Base-by-base conservation (phyloP, 2,888 invertebrate genomes). In the Callyntrura guangdongensis region DNA sequence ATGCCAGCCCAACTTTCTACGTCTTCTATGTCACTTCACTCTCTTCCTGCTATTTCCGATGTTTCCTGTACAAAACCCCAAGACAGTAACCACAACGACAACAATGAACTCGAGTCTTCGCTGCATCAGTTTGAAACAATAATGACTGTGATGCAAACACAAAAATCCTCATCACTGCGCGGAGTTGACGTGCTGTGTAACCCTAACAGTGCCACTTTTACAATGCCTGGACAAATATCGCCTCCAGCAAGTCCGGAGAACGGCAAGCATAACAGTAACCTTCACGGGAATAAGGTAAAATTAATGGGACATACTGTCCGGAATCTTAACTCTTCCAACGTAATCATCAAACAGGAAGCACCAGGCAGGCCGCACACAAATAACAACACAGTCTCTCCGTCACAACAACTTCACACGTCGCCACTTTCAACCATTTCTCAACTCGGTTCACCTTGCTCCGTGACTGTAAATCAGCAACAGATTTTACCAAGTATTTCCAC, bases 191-290 rank as follows among this genome's bases (percentile, higher is more conserved):
- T 69, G 59, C 72, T 88, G 67, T 79, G 85, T 59, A 85, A 72
- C 72, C 12, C 84, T 6, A 61, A 61, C 61, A 67, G 47, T 83
- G 83, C 77, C 22, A 22, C 91, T 17, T 72, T 27, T 61, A 61
- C 61, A 47, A 77, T 77, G 86, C 14, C 77, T 92, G 94, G 94
- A 17, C 94, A 94, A 92, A 95, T 95, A 93, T 95, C 95, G 1
- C 94, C 94, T 2, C 95, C 95, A 4, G 95, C 95, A 27, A 95
- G 95, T 90, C 95, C 95, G 12, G 89, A 91, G 47, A 79, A 86
- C 74, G 77, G 82, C 17, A 91, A 91, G 56, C 77, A 36, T 17
- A 45, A 14, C 25, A 45, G n/a, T n/a, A 53, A 14, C 14, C 3
- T 17, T 17, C 47, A 88, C 69, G 82, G 81, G 1, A 17, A n/a